phyloP scores from a whole-genome alignment of 2,113 vertebrate genomes.

The Datnioides undecimradiatus region DNA sequence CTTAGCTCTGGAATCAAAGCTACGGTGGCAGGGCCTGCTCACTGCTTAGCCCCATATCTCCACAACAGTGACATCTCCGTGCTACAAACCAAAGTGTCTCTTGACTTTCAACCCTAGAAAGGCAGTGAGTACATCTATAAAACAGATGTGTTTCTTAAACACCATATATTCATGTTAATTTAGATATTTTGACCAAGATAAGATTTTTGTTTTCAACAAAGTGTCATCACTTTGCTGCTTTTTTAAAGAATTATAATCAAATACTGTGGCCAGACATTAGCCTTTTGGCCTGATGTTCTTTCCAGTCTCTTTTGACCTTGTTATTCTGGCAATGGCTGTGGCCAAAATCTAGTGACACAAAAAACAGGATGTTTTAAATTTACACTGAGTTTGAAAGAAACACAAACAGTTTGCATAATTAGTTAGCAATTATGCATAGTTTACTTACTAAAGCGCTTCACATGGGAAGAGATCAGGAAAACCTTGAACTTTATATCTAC shows the following conservation, averaged over 20 bases:
- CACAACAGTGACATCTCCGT: constrained; percentile 64
- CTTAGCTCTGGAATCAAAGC: constrained; percentile 81
- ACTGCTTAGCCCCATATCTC: constrained; percentile 73
- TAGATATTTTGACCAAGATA: neutral
- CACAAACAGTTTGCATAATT: constrained; percentile 64
- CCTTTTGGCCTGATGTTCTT: constrained; percentile 16
- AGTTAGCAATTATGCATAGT: constrained; percentile 65
- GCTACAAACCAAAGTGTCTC: constrained; percentile 69
- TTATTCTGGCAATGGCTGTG: constrained; percentile 40
- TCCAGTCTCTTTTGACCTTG: constrained; percentile 52
- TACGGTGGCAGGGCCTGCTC: constrained; percentile 71
- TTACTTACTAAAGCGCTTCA: constrained; percentile 51
- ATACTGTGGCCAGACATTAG: neutral
- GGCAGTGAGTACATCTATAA: constrained; percentile 26
- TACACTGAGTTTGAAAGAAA: constrained; percentile 47
- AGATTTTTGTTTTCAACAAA: neutral
- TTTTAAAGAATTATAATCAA: neutral
- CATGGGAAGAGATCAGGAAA: constrained; percentile 43
- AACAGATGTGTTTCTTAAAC: constrained; percentile 2
- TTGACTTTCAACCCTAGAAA: constrained; percentile 64
- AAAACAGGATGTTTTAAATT: constrained; percentile 50
- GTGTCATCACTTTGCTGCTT: neutral
- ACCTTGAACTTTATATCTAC: constrained; percentile 54
- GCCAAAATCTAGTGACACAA: constrained; percentile 45
- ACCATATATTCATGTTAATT: constrained; percentile 4